Evolutionary conservation across 1,140 invertebrate genomes (phyloP).

Genomic region (Drosophila pandora): DNA sequence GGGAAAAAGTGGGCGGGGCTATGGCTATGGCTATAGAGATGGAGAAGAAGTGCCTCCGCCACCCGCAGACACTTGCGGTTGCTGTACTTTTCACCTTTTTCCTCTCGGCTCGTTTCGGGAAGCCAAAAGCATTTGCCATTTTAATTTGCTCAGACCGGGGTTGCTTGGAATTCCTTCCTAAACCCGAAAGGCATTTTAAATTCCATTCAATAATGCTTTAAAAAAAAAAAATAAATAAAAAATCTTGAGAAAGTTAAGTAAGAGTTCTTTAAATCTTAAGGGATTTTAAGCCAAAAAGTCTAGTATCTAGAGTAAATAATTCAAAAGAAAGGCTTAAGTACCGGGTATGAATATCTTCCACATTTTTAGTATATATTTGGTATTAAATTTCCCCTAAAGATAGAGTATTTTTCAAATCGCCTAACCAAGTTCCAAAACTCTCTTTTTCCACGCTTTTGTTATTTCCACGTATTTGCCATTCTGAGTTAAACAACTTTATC

Average conservation of each 20-base stretch:
- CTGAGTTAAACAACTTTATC: conserved; percentile 38
- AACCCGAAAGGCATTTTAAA: not conserved
- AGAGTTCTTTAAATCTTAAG: too few relatives aligned
- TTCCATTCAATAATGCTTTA: not conserved
- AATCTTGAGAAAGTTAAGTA: not conserved
- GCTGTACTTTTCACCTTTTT: conserved; percentile 10
- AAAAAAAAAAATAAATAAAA: not conserved
- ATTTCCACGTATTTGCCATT: conserved; percentile 27
- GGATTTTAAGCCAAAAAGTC: too few relatives aligned
- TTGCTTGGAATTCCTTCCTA: not conserved
- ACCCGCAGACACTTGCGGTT: conserved; percentile 63
- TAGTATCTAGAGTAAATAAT: too few relatives aligned
- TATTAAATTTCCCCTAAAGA: too few relatives aligned
- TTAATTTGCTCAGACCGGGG: conserved; percentile 61
- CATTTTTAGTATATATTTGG: not conserved
- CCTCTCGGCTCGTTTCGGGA: not conserved
- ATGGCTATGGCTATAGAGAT: too few relatives aligned
- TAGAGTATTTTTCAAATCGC: conserved; percentile 1
- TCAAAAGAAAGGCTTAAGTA: too few relatives aligned
- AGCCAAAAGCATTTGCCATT: conserved; percentile 39
- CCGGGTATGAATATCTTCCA: too few relatives aligned
- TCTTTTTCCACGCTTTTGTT: conserved; percentile 13
- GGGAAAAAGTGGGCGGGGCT: not conserved
- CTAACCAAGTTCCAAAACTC: not conserved
- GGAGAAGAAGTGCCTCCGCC: not conserved